Conservation (phyloP, 2,113 vertebrate genomes). For the Mola mola region DNA sequence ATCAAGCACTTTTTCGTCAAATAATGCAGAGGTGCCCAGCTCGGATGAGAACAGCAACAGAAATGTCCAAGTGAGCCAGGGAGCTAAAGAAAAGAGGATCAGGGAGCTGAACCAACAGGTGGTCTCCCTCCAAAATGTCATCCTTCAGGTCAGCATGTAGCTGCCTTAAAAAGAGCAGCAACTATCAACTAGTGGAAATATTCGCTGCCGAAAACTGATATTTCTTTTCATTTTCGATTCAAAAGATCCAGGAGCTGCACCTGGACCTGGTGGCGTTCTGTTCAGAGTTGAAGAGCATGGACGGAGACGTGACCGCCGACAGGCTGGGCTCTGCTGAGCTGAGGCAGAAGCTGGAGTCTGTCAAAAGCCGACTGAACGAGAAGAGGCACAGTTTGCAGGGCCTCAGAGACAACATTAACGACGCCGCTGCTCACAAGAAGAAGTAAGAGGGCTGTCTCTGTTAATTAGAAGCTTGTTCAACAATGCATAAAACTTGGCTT, state of each 20-base stretch:
- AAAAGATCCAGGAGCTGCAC: slow-evolving; percentile 77
- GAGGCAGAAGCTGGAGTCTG: slow-evolving; percentile 66
- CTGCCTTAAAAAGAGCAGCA: background rate
- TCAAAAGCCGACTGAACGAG: slow-evolving; percentile 67
- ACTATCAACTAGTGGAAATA: background rate
- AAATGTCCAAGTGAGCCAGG: slow-evolving; percentile 37
- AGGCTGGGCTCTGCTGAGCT: slow-evolving; percentile 53
- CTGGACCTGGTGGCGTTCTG: slow-evolving; percentile 73
- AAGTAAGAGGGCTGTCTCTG: slow-evolving; percentile 49
- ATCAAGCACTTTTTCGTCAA: slow-evolving; percentile 1
- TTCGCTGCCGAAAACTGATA: background rate
- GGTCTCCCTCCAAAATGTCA: slow-evolving; percentile 74
- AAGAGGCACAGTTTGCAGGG: slow-evolving; percentile 63
- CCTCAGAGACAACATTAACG: slow-evolving; percentile 61
- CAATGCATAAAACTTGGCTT: background rate
- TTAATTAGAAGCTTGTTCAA: slow-evolving; percentile 5
- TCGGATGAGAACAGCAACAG: slow-evolving; percentile 29
- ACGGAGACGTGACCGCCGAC: slow-evolving; percentile 55
- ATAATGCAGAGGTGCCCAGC: slow-evolving; percentile 15
- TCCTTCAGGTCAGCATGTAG: slow-evolving; percentile 69
- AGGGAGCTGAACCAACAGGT: slow-evolving; percentile 77
- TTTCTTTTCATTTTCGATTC: background rate
- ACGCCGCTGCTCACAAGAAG: slow-evolving; percentile 61
- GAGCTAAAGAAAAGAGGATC: slow-evolving; percentile 72
- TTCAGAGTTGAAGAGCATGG: slow-evolving; percentile 75